Evolutionary conservation across 2,888 invertebrate genomes (phyloP).

Genomic region (Spicauda simplicius): DNA sequence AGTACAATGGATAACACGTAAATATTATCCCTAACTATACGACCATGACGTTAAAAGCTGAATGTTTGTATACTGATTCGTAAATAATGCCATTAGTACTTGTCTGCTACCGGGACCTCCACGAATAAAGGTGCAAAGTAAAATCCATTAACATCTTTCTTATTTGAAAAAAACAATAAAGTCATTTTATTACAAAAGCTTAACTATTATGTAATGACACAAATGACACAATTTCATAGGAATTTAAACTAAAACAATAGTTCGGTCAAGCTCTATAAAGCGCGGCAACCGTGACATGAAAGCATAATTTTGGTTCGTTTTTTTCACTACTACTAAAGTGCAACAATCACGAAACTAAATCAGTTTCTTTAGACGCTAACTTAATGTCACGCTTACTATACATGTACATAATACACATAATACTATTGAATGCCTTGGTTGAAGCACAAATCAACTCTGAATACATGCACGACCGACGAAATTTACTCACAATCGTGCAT

Average conservation of each 20-base stretch:
- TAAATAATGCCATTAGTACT: not conserved
- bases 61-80: not conserved
- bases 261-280: slow-evolving; percentile 9
- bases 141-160: not conserved
- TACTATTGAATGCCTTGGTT: slow-evolving; percentile 1
- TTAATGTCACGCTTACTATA: slow-evolving; percentile 6
- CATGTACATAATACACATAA: not conserved
- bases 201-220: not conserved
- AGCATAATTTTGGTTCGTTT: slow-evolving; percentile 4
- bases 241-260: slow-evolving; percentile 9
- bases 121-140: not conserved
- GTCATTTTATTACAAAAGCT: not conserved
- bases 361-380: not conserved
- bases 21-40: not conserved
- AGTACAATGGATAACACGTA: no score
- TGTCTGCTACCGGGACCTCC: not conserved
- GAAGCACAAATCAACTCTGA: slow-evolving; percentile 43
- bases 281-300: slow-evolving; percentile 8
- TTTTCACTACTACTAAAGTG: not conserved
- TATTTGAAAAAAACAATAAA: not conserved
- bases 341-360: not conserved
- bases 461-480: slow-evolving; percentile 57
- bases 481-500: slow-evolving; percentile 53
- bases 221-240: not conserved
- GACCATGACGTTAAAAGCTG: not conserved